Evolutionary conservation across 2,113 vertebrate species (phyloP), one percentile per base, ranked within the genome.

Genomic region (Macquaria australasica): DNA sequence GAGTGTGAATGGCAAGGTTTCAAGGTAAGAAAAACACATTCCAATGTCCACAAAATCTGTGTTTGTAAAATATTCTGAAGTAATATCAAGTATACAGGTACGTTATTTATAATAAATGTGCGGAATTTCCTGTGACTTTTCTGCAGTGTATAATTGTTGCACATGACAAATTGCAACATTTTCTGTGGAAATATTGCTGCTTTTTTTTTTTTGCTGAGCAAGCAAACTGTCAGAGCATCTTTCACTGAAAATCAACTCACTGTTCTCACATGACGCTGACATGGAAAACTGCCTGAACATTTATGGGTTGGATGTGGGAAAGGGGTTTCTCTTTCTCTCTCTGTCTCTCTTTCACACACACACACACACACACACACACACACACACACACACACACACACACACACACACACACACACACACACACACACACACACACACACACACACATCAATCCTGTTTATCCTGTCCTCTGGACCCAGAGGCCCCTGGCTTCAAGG

Each of bases 401-500:
- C 66, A 59, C 82, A 81, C 78, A 66, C 85, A 76, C 77, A 73
- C 66, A n/a, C 62, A 67, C 69, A 74, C 66, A 59, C 82, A 81
- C 78, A 66, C 85, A 76, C 77, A 73, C 66, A 59, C 63, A 72
- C 62, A 58, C 79, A 79, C 84, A 71, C 74, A 84, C 59, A 68
- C 34, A 62, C 28, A 75, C 81, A 82, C 37, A 83, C 59, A 91
- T 70, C 77, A 82, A 81, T 87, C 74, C 83, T 92, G 88, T 93
- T 93, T 91, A 86, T 93, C 86, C 89, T 89, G 91, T 89, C 85
- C 90, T 89, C 56, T 89, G 88, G 82, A 88, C 79, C 79, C 88
- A 18, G 88, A 92, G 91, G 92, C 88, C 93, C 91, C 90, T 64
- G 83, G 82, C 88, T 94, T 94, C 93, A 93, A 93, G 92, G 92